Percentiles rank a stretch among this genome's conserved stretches.
Evolutionary conservation across 2,113 vertebrate species (phyloP).

Genomic region (Misgurnus anguillicaudatus): DNA sequence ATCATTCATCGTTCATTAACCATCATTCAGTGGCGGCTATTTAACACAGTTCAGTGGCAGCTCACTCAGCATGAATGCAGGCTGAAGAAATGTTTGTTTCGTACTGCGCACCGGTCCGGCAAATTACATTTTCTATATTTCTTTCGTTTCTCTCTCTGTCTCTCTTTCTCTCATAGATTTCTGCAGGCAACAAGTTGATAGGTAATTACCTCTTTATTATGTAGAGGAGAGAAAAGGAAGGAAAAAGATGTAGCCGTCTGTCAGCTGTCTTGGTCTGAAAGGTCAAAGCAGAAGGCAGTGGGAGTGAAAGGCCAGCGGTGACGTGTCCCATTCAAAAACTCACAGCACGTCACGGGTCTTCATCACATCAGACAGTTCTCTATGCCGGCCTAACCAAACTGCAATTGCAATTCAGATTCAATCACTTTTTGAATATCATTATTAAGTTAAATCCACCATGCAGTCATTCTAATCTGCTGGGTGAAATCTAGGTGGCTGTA

Average conservation of each 20-base stretch:
- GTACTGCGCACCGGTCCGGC: background rate
- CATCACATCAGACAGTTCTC: conserved; percentile 36
- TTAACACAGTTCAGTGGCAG: background rate
- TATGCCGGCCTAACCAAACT: conserved; percentile 26
- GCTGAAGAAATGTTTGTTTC: conserved; percentile 10
- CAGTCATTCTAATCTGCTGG: conserved; percentile 18
- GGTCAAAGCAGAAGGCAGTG: conserved; percentile 34
- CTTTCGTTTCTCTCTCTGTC: background rate
- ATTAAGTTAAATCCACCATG: conserved; percentile 19
- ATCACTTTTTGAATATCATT: conserved; percentile 22
- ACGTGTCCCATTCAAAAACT: conserved; percentile 32
- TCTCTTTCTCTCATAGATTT: background rate
- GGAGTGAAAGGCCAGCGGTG: conserved; percentile 41
- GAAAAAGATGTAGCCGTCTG: conserved; percentile 32
- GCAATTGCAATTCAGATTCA: conserved; percentile 30
- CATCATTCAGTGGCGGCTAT: background rate
- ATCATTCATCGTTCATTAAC: conserved; percentile 16
- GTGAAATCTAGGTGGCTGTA: background rate
- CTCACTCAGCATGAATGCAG: background rate
- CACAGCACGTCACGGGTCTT: conserved; percentile 24
- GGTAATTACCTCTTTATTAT: conserved; percentile 37
- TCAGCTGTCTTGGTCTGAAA: conserved; percentile 42
- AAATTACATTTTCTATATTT: conserved; percentile 22
- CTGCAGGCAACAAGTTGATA: conserved; percentile 24
- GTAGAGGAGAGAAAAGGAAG: conserved; percentile 33